Evolutionary conservation across 2,113 vertebrate species (phyloP), one percentile per base, ranked within the genome.

Genomic region (Campylomormyrus tamandua): DNA sequence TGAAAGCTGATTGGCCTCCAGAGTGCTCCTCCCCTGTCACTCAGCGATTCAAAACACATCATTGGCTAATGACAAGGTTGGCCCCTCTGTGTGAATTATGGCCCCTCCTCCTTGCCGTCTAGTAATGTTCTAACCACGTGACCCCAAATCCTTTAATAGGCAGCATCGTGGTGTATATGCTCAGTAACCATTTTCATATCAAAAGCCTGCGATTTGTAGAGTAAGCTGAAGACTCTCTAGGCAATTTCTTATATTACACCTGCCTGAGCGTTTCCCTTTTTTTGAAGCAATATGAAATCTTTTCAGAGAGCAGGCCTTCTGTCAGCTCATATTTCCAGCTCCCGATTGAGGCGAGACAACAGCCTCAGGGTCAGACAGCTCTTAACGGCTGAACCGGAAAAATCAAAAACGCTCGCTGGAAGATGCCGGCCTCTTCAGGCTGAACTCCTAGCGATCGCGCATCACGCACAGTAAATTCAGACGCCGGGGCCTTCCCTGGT

Each of bases 221-320:
- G 46, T 89, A 53, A 83, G 31, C 74, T 50, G 70, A 62, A 62
- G 31, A 50, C 42, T 35, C 42, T 35, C 42, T 19, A 13, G n/a
- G 39, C 50, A 62, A 84, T 89, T 89, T 89, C 70, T 74, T 9
- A 49, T 31, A 48, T 53, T 53, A 83, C 88, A 89, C 88, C 88
- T 89, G 88, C 49, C 66, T 53, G 66, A 53, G 53, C 74, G 13
- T 53, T 89, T 62, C 13, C 49, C 15, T 50, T 48, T 50, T 53
- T 52, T 52, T 48, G 46, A n/a, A 58, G 62, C 87, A 88, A 74
- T 74, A 48, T 48, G 87, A 74, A 56, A 50, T 19, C 21, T 24
- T 42, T 74, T 24, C 24, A 49, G 46, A 70, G 45, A 74, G 45
- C 87, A 27, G 42, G 21, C 87, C 56, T 88, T 88, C 24, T 24